A percentile compares a stretch with the other conserved stretches of the same genome.
These are phyloP conservation scores for Pristiophorus japonicus DNA, from an alignment of 2,113 vertebrate genomes.

Conservation along the genomic window DNA sequence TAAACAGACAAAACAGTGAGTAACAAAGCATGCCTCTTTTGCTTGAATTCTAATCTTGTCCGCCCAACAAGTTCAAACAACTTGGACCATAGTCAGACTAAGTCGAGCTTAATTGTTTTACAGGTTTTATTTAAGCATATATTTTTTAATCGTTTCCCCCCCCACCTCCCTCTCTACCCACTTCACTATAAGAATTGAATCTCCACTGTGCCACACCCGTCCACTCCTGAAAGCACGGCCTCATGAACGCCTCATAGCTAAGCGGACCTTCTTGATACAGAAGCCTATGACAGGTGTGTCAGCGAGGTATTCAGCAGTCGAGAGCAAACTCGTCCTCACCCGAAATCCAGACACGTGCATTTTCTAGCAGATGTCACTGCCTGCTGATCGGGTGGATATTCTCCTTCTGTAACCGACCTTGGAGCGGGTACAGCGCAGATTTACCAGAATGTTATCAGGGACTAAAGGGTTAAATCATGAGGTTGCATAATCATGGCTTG, in stretches of 20 bases:
- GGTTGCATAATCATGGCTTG: no score
- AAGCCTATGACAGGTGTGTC: no score
- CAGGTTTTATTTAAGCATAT: no score
- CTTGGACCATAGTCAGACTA: neutral
- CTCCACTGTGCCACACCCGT: neutral
- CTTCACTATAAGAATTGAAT: neutral
- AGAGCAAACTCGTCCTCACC: neutral
- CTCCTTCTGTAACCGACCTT: neutral
- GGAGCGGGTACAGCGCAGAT: neutral
- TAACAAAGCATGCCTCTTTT: neutral
- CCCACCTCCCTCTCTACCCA: neutral
- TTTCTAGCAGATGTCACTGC: neutral
- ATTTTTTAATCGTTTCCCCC: neutral
- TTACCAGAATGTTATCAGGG: neutral
- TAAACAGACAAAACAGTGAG: neutral
- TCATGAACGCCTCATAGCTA: neutral
- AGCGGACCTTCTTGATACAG: neutral
- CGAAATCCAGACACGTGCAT: neutral
- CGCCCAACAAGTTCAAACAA: neutral
- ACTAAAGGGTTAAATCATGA: neutral
- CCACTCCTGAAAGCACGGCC: neutral
- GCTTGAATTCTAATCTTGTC: neutral
- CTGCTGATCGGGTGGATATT: neutral
- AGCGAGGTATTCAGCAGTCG: neutral
- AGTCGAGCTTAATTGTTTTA: neutral